phyloP scores from a whole-genome alignment of 2,113 vertebrate genomes.

The Dasyurus viverrinus region DNA sequence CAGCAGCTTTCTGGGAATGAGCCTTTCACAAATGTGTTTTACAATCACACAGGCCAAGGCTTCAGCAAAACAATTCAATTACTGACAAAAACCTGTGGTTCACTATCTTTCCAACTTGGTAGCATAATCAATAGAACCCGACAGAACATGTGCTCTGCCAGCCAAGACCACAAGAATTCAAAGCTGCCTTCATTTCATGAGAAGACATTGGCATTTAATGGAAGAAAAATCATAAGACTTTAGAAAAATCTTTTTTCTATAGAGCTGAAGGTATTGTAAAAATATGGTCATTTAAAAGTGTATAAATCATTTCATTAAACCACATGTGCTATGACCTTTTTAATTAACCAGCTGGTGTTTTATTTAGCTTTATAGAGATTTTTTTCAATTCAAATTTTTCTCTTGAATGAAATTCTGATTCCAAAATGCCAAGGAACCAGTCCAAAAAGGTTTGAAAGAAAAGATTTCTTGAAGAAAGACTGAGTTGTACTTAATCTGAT shows the following conservation, averaged over 20 bases:
- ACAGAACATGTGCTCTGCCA: neutral
- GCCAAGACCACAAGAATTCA: neutral
- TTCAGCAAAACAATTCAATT: neutral
- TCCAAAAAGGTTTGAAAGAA: neutral
- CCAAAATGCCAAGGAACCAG: neutral
- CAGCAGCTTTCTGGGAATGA: too few relatives aligned
- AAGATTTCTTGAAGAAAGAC: neutral
- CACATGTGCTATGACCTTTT: neutral
- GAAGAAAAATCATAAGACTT: neutral
- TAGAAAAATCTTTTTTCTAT: neutral
- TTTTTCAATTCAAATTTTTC: neutral
- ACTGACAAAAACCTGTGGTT: neutral
- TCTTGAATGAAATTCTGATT: neutral
- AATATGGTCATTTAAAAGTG: neutral
- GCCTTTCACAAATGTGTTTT: neutral
- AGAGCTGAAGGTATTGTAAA: neutral
- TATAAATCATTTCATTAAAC: neutral
- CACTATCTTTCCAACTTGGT: neutral
- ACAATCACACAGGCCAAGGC: neutral
- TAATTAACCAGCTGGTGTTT: neutral
- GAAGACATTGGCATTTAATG: neutral
- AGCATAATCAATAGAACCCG: neutral
- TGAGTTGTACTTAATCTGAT: neutral
- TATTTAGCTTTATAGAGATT: neutral
- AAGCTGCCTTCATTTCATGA: neutral